Evolutionary conservation across 92 coral and sea anemone species (phyloP).

Genomic region (Heteractis magnifica): DNA sequence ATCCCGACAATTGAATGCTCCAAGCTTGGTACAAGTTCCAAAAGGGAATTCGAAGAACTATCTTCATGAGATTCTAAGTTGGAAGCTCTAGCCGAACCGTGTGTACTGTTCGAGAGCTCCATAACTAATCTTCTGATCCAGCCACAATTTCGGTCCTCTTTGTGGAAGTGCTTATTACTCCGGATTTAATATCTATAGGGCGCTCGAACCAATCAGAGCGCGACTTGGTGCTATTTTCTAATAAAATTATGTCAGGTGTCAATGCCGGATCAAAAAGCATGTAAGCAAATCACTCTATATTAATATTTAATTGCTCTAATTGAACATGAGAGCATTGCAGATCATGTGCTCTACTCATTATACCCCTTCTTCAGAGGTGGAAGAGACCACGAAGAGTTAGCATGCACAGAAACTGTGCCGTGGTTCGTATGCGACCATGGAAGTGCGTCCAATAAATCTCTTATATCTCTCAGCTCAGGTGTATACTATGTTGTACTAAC

Average conservation of each 20-base stretch:
- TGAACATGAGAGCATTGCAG: conserved; percentile 99
- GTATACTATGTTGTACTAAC: conserved; percentile 68
- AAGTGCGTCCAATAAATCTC: neutral
- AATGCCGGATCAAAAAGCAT: conserved; percentile 96
- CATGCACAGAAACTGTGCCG: conserved; percentile 20
- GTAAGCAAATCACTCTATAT: conserved; percentile 99
- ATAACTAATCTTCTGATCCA: conserved; percentile 99
- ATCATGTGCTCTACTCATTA: conserved; percentile 85
- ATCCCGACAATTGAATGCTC: conserved; percentile 96
- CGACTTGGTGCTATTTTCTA: conserved; percentile 92
- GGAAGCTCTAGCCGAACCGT: conserved; percentile 78
- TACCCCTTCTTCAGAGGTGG: conserved; percentile 46
- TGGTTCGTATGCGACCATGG: conserved; percentile 11
- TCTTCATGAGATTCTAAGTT: conserved; percentile 74
- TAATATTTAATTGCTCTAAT: conserved; percentile 99
- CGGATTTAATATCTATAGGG: conserved; percentile 95
- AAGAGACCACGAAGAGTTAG: neutral
- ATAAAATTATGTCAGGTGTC: conserved; percentile 99
- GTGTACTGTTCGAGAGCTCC: conserved; percentile 92
- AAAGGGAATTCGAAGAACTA: conserved; percentile 71
- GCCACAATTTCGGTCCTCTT: conserved; percentile 96
- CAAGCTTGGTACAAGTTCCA: conserved; percentile 94
- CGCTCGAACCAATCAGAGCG: conserved; percentile 83
- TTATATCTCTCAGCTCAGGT: conserved; percentile 29
- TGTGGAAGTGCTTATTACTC: conserved; percentile 95